These are phyloP conservation scores for Sebastolobus alascanus DNA, from an alignment of 2,797 vertebrate species.

Conservation along the genomic window DNA sequence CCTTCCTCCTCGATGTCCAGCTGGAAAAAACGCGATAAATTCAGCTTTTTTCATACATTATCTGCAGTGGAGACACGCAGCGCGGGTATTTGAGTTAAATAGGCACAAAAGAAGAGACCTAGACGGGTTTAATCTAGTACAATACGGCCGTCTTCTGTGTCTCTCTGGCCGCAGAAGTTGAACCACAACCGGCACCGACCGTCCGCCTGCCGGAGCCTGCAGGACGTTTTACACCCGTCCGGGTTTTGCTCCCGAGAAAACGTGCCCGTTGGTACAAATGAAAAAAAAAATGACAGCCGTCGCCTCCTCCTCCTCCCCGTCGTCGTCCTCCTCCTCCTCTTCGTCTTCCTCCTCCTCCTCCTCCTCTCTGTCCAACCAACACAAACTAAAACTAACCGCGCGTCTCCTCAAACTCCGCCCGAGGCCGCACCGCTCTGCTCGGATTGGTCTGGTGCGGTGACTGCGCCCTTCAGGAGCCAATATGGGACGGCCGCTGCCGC, in stretches of 20 bases:
- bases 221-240: constrained; percentile 59
- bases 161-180: constrained; percentile 21
- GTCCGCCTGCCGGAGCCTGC: constrained; percentile 43
- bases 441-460: constrained; percentile 66
- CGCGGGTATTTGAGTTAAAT: constrained; percentile 6
- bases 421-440: constrained; percentile 54
- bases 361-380: constrained; percentile 75
- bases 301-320: constrained; percentile 58
- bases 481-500: constrained; percentile 3
- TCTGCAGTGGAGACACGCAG: constrained; percentile 23
- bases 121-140: not conserved
- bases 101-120: constrained; percentile 16
- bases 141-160: not conserved
- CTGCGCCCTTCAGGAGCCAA: constrained; percentile 57
- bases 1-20: constrained; percentile 35
- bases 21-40: constrained; percentile 13
- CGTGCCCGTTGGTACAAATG: constrained; percentile 76
- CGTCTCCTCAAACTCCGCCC: constrained; percentile 81
- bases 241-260: constrained; percentile 71
- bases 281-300: constrained; percentile 73
- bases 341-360: constrained; percentile 67
- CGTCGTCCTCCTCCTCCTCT: constrained; percentile 40
- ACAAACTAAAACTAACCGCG: constrained; percentile 81
- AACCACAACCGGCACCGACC: constrained; percentile 18
- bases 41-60: not conserved